Evolutionary conservation across 2,797 vertebrate species (phyloP).

Genomic region (Dallia pectoralis): DNA sequence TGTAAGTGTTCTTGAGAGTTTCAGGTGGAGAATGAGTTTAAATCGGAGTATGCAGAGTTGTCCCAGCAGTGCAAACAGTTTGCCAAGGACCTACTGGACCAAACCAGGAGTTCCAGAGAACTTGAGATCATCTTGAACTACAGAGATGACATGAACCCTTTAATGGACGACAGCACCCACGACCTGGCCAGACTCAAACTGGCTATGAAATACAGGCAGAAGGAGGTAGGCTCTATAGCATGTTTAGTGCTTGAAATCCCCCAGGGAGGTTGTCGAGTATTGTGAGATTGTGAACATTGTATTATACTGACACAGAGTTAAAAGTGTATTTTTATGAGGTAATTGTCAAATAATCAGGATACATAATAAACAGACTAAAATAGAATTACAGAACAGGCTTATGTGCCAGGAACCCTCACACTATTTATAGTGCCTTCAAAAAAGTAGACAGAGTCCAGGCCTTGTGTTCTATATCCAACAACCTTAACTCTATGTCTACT

Average conservation of each 20-base stretch:
- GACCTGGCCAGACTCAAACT: conserved; percentile 94
- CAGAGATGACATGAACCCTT: conserved; percentile 85
- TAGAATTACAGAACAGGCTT: too few species aligned
- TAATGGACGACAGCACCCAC: conserved; percentile 85
- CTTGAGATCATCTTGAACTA: conserved; percentile 96
- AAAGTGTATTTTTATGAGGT: too few species aligned
- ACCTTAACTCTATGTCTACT: conserved; percentile 44
- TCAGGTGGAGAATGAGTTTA: conserved; percentile 95
- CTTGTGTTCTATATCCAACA: conserved; percentile 44
- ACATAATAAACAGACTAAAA: too few species aligned
- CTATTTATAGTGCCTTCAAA: too few species aligned
- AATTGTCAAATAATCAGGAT: too few species aligned
- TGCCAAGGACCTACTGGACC: conserved; percentile 95
- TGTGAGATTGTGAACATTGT: neutral
- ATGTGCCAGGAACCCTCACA: too few species aligned
- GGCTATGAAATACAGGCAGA: conserved; percentile 96
- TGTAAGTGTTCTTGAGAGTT: neutral
- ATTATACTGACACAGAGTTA: neutral
- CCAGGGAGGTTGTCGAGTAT: neutral
- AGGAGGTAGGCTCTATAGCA: conserved; percentile 81
- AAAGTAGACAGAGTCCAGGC: neutral
- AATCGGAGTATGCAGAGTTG: conserved; percentile 92
- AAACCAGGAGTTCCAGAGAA: conserved; percentile 94
- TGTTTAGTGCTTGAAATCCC: neutral
- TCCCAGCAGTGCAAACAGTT: conserved; percentile 89